phyloP scores from a whole-genome alignment of 2,888 invertebrate genomes.

The Ernsta delagoae region DNA sequence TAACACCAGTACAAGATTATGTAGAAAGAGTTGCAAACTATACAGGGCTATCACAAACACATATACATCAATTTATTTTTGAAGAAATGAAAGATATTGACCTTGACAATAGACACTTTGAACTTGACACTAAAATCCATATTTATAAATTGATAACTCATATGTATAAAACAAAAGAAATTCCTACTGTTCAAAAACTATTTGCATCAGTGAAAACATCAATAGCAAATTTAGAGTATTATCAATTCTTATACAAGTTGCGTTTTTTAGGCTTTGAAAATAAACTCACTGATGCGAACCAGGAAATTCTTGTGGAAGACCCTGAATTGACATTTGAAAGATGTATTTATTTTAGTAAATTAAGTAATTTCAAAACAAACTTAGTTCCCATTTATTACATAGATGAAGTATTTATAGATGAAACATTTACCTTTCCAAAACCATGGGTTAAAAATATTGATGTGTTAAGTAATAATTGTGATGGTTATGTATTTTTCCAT shows the following conservation, averaged over 20 bases:
- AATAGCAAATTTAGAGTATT: conserved; percentile 22
- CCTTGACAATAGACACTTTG: not conserved
- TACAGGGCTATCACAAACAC: no score
- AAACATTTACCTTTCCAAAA: conserved; percentile 44
- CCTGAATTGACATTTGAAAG: conserved; percentile 58
- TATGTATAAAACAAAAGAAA: not conserved
- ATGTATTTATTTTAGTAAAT: conserved; percentile 54
- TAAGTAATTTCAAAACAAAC: conserved; percentile 47
- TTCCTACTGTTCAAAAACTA: not conserved
- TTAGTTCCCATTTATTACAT: conserved; percentile 53
- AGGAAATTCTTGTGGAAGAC: conserved; percentile 55
- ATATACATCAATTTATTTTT: not conserved
- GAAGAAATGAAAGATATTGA: not conserved
- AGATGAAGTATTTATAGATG: conserved; percentile 54
- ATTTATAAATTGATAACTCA: not conserved
- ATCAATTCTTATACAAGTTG: conserved; percentile 42
- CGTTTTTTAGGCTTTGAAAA: conserved; percentile 49
- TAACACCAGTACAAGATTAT: no score
- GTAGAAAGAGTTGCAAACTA: no score
- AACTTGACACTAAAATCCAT: not conserved
- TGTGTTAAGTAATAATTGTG: conserved; percentile 30
- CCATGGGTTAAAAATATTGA: conserved; percentile 37
- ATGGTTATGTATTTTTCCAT: conserved; percentile 50
- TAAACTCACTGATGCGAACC: conserved; percentile 44
- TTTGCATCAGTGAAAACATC: not conserved